These are phyloP conservation scores for Melanchra persicariae DNA, from an alignment of 2,888 invertebrate genomes.

Conservation along the genomic window DNA sequence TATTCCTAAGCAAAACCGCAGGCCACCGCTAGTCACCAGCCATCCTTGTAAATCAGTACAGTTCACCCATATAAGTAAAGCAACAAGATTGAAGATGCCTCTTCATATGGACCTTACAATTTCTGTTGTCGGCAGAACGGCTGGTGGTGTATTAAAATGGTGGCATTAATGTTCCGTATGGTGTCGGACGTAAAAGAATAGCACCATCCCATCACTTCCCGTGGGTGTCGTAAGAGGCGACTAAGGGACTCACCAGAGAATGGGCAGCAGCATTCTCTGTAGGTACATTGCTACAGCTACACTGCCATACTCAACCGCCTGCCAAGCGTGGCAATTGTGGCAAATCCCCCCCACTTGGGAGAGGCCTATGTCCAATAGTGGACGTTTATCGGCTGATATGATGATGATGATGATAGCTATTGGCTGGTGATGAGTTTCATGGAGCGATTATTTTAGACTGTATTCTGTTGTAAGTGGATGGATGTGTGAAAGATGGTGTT, in stretches of 20 bases:
- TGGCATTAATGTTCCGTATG: too few species aligned
- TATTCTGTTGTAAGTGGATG: not conserved
- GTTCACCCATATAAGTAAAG: slow-evolving; percentile 53
- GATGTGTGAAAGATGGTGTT: not conserved
- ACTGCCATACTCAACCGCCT: too few species aligned
- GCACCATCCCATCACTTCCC: too few species aligned
- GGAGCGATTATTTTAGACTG: slow-evolving; percentile 16
- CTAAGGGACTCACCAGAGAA: too few species aligned
- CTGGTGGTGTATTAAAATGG: slow-evolving; percentile 57
- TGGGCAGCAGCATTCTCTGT: too few species aligned
- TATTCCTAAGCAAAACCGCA: slow-evolving; percentile 47
- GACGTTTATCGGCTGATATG: too few species aligned
- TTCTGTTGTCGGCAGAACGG: slow-evolving; percentile 45
- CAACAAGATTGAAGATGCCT: slow-evolving; percentile 43
- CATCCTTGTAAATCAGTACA: slow-evolving; percentile 55
- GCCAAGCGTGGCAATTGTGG: too few species aligned
- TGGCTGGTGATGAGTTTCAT: slow-evolving; percentile 41
- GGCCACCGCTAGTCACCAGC: slow-evolving; percentile 28
- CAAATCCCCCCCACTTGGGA: too few species aligned
- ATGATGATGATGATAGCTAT: slow-evolving; percentile 45
- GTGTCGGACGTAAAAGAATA: too few species aligned
- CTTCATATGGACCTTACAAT: slow-evolving; percentile 54
- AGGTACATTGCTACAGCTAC: too few species aligned
- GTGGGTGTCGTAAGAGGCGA: too few species aligned
- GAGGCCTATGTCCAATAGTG: too few species aligned